phyloP scores from a whole-genome alignment of 2,113 vertebrate species.

The Callocephalon fimbriatum region DNA sequence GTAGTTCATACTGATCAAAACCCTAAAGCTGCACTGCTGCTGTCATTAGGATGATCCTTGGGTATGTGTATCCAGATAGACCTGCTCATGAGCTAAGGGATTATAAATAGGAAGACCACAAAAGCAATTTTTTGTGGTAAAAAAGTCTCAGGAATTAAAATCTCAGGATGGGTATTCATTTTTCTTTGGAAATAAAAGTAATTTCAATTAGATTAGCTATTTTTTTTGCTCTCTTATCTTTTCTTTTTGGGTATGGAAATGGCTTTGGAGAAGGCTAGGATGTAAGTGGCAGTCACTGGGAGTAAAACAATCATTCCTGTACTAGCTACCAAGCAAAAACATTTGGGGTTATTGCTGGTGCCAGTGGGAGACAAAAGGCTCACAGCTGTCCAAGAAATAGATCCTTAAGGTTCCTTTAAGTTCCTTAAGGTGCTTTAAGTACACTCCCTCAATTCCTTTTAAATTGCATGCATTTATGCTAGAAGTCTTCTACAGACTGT shows the following conservation, averaged over 20 bases:
- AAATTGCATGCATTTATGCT: background rate
- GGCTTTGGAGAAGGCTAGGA: fast-evolving
- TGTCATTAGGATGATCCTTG: background rate
- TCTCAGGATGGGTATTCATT: background rate
- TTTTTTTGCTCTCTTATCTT: background rate
- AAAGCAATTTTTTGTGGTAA: background rate
- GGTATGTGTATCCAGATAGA: background rate
- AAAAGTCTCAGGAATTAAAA: background rate
- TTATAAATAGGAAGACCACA: background rate
- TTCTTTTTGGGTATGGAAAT: background rate
- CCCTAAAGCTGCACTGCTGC: background rate
- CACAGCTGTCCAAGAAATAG: background rate
- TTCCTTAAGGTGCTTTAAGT: background rate
- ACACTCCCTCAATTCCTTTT: background rate
- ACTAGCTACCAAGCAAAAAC: background rate
- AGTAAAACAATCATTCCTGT: background rate
- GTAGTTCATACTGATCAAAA: background rate
- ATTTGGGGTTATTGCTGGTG: background rate
- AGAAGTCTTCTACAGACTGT: background rate
- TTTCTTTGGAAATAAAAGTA: background rate
- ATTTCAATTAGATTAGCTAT: background rate
- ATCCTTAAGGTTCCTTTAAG: background rate
- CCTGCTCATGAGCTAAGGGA: background rate
- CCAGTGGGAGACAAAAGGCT: background rate
- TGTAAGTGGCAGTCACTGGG: background rate